Evolutionary conservation across 2,888 invertebrate species (phyloP).

Genomic region (Napeogenes sylphis): DNA sequence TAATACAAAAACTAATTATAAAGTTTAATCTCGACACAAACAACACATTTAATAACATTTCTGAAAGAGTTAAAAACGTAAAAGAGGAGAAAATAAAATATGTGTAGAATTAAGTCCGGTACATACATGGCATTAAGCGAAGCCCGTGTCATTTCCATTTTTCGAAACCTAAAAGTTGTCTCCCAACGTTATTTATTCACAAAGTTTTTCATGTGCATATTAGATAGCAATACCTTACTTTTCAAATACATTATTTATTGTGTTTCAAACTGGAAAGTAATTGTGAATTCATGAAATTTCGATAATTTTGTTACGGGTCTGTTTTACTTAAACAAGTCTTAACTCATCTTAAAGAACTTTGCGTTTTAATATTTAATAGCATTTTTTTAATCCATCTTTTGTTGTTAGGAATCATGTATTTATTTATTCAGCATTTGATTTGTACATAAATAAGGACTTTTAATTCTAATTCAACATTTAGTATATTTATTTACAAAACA

Average conservation of each 20-base stretch:
- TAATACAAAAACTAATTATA: slow-evolving; percentile 3
- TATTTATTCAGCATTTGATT: no score
- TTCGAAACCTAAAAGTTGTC: slow-evolving; percentile 26
- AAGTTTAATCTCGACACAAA: background rate
- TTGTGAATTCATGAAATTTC: slow-evolving; percentile 4
- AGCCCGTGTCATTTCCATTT: slow-evolving; percentile 31
- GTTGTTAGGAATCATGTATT: no score
- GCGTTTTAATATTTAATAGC: background rate
- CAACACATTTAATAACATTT: background rate
- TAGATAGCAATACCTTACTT: slow-evolving; percentile 29
- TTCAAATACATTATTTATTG: slow-evolving; percentile 39
- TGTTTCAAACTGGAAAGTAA: slow-evolving; percentile 32
- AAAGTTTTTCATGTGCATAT: slow-evolving; percentile 27
- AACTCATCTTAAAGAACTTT: background rate
- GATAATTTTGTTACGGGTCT: background rate
- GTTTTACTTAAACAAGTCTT: background rate
- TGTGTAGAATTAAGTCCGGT: slow-evolving; percentile 26
- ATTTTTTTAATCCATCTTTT: no score
- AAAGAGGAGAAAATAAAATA: slow-evolving; percentile 27
- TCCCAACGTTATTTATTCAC: slow-evolving; percentile 28
- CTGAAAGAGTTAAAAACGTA: slow-evolving; percentile 11
- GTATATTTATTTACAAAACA: no score
- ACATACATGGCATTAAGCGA: slow-evolving; percentile 31
- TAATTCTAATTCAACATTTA: no score
- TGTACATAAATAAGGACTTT: no score